These are phyloP conservation scores for Andinoacara biseriatus DNA, from an alignment of 2,113 vertebrate species.

Conservation along the genomic window DNA sequence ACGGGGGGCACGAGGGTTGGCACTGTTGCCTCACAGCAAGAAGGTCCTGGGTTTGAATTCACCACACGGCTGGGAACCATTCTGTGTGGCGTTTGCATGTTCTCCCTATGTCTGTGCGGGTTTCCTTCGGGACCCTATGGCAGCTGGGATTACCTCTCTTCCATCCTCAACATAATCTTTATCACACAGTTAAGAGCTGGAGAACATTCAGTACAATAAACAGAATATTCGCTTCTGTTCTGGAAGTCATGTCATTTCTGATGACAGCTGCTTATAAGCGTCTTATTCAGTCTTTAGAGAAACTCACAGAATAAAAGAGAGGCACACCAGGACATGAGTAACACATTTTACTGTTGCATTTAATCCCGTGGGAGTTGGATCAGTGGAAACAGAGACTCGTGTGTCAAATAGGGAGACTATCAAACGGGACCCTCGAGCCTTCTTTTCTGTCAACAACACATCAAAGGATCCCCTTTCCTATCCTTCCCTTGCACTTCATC, in stretches of 20 bases:
- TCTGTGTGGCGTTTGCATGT: too few species aligned
- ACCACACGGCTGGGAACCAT: too few species aligned
- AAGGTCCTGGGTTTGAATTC: too few species aligned
- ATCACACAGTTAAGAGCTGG: neutral
- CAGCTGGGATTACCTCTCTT: neutral
- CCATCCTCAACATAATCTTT: neutral
- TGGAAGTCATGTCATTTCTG: constrained; percentile 18
- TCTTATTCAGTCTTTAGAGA: constrained; percentile 17
- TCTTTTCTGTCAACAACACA: constrained; percentile 54
- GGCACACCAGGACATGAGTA: constrained; percentile 33
- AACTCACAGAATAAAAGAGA: constrained; percentile 31
- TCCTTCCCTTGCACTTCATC: constrained; percentile 43
- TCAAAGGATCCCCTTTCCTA: constrained; percentile 35
- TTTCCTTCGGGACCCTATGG: too few species aligned
- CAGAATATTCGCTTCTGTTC: constrained; percentile 1
- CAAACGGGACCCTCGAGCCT: constrained; percentile 37
- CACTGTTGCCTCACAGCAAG: too few species aligned
- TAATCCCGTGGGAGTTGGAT: constrained; percentile 45
- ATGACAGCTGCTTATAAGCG: constrained; percentile 29
- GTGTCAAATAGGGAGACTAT: constrained; percentile 45
- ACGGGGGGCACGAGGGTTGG: neutral
- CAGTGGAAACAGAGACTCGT: constrained; percentile 12
- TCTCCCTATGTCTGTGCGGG: too few species aligned
- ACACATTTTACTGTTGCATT: constrained; percentile 26
- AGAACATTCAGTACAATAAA: constrained; percentile 10